A percentile compares a stretch with the other conserved stretches of the same genome.
Conservation (phyloP, 2,888 invertebrate species). For the Acronicta leporina region DNA sequence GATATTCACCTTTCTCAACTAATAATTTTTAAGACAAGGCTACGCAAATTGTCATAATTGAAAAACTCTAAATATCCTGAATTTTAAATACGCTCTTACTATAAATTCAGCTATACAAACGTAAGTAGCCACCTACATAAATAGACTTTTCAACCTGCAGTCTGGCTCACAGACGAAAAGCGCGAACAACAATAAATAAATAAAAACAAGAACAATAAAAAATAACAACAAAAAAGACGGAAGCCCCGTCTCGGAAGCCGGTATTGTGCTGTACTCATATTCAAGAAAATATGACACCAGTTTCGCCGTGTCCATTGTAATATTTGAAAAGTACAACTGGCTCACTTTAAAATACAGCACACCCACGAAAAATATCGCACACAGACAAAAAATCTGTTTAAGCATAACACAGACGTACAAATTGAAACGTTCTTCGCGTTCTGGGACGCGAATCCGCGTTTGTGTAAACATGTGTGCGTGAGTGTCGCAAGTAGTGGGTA, state of each 20-base stretch:
- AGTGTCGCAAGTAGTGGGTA: constrained; percentile 38
- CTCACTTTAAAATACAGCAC: constrained; percentile 52
- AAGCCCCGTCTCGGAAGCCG: constrained; percentile 66
- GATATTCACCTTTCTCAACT: too few species aligned
- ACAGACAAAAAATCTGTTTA: constrained; percentile 33
- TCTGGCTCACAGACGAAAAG: constrained; percentile 18
- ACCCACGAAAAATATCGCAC: constrained; percentile 37
- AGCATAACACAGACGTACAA: constrained; percentile 25
- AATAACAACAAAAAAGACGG: constrained; percentile 55
- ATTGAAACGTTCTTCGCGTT: background rate
- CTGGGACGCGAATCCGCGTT: constrained; percentile 12
- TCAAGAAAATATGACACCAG: constrained; percentile 74
- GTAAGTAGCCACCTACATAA: background rate
- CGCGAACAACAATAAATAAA: constrained; percentile 41
- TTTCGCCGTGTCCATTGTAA: constrained; percentile 63
- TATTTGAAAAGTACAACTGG: constrained; percentile 49
- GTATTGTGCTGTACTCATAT: constrained; percentile 69
- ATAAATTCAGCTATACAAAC: background rate
- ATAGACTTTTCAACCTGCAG: constrained; percentile 7
- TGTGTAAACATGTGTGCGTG: constrained; percentile 17
- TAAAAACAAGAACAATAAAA: constrained; percentile 52
- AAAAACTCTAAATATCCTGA: too few species aligned
- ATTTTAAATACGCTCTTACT: too few species aligned
- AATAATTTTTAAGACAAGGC: too few species aligned
- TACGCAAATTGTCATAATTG: background rate